Percentiles rank a stretch among this genome's conserved stretches.
Evolutionary conservation across 2,113 vertebrate species (phyloP).

Genomic region (Mastomys coucha): DNA sequence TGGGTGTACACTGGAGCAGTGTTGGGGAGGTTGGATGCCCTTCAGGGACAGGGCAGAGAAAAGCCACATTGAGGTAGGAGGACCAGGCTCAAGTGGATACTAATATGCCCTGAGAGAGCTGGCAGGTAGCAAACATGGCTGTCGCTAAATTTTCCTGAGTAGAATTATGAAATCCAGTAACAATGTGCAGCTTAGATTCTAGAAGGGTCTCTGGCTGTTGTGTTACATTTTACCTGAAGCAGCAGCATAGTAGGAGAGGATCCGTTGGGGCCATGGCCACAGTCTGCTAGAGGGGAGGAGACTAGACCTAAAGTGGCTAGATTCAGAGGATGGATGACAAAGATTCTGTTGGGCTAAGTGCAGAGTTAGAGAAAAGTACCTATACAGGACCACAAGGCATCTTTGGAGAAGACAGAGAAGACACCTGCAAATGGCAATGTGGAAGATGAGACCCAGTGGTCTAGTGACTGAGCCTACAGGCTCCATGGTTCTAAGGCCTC

Average conservation of each 20-base stretch:
- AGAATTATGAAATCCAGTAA: background rate
- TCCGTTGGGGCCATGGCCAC: background rate
- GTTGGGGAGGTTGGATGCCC: background rate
- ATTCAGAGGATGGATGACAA: background rate
- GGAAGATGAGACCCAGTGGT: too few relatives aligned
- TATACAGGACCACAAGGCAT: background rate
- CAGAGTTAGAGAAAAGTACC: background rate
- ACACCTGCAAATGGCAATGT: background rate
- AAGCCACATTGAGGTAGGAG: background rate
- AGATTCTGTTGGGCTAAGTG: background rate
- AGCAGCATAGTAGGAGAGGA: background rate
- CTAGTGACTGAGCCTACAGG: background rate
- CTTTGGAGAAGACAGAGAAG: background rate
- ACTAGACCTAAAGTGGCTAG: background rate
- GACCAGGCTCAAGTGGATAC: background rate
- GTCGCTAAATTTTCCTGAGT: background rate
- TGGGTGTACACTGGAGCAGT: background rate
- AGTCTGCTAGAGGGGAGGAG: background rate
- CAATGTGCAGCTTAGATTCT: background rate
- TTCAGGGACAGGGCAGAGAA: background rate
- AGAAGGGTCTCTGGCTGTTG: background rate
- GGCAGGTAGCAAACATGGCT: background rate
- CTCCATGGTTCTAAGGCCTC: background rate
- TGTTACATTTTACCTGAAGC: background rate
- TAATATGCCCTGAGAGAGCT: background rate